A percentile compares a stretch with the other conserved stretches of the same genome.
Evolutionary conservation across 2,888 invertebrate species (phyloP).

Genomic region (Andrena haemorrhoa): DNA sequence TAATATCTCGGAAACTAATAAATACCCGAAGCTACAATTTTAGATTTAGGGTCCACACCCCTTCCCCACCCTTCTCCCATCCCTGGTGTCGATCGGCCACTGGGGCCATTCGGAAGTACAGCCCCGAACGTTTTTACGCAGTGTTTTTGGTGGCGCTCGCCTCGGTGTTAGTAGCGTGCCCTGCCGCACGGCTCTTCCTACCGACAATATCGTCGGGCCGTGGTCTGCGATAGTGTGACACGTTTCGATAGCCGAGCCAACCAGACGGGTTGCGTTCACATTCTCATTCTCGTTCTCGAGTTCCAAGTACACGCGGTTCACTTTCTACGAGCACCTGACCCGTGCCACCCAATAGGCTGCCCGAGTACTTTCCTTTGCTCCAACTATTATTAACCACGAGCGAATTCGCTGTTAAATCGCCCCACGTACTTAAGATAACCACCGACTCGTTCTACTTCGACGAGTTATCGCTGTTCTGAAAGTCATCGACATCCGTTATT

Average conservation of each 20-base stretch:
- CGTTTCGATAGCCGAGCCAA: conserved; percentile 52
- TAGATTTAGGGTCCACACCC: no score
- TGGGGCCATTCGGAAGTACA: no score
- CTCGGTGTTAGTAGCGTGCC: conserved; percentile 1
- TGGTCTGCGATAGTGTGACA: conserved; percentile 44
- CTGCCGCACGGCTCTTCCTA: conserved; percentile 34
- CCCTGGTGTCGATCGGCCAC: no score
- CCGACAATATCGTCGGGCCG: conserved; percentile 31
- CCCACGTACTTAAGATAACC: conserved; percentile 60
- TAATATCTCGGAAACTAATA: no score
- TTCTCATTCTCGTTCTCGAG: conserved; percentile 67
- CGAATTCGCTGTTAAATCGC: conserved; percentile 70
- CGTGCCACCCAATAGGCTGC: conserved; percentile 72
- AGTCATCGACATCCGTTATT: conserved; percentile 66
- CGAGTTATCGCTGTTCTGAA: conserved; percentile 68
- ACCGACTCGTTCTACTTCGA: conserved; percentile 60
- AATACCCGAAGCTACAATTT: no score
- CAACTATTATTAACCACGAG: conserved; percentile 75
- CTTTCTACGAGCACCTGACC: conserved; percentile 78
- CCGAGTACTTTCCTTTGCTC: conserved; percentile 76
- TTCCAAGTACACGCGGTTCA: conserved; percentile 75
- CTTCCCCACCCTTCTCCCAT: no score
- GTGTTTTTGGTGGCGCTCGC: no score
- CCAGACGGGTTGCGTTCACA: conserved; percentile 58
- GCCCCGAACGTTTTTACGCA: no score